phyloP scores from a whole-genome alignment of 2,888 invertebrate genomes.

The Apotomis turbidana region DNA sequence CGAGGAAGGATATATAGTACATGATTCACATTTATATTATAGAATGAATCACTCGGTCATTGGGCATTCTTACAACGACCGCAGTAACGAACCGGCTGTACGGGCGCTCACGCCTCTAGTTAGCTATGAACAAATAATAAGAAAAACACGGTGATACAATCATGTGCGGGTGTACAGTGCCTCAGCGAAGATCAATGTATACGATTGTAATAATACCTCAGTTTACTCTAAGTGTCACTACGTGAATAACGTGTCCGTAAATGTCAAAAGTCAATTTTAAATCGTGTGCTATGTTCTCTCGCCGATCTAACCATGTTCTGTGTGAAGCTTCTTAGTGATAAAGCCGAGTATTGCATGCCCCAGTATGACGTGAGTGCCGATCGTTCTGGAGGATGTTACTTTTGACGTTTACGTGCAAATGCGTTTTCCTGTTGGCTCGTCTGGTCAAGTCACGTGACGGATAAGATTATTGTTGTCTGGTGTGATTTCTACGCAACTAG shows the following conservation, averaged over 20 bases:
- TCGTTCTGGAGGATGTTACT: slow-evolving; percentile 57
- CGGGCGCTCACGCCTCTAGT: slow-evolving; percentile 63
- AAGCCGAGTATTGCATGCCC: slow-evolving; percentile 72
- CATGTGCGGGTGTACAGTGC: slow-evolving; percentile 77
- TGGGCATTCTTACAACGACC: slow-evolving; percentile 72
- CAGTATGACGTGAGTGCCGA: slow-evolving; percentile 75
- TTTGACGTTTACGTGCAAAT: slow-evolving; percentile 74
- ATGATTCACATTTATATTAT: slow-evolving; percentile 76
- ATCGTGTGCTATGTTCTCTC: slow-evolving; percentile 51
- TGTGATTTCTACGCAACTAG: slow-evolving; percentile 34
- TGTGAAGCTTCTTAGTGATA: slow-evolving; percentile 72
- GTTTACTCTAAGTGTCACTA: slow-evolving; percentile 77
- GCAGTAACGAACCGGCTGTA: slow-evolving; percentile 68
- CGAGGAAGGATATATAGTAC: slow-evolving; percentile 53
- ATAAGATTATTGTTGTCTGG: slow-evolving; percentile 32
- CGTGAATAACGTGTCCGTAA: slow-evolving; percentile 79
- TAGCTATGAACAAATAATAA: slow-evolving; percentile 73
- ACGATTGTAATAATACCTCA: slow-evolving; percentile 79
- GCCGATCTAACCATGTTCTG: slow-evolving; percentile 67
- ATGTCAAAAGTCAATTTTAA: slow-evolving; percentile 75
- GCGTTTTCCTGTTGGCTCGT: slow-evolving; percentile 45
- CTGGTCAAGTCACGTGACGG: slow-evolving; percentile 31
- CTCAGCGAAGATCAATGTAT: slow-evolving; percentile 76
- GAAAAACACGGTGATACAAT: slow-evolving; percentile 78
- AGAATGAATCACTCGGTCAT: slow-evolving; percentile 75